Conservation (phyloP, 2,888 invertebrate genomes). For the Rhorus exstirpatorius region DNA sequence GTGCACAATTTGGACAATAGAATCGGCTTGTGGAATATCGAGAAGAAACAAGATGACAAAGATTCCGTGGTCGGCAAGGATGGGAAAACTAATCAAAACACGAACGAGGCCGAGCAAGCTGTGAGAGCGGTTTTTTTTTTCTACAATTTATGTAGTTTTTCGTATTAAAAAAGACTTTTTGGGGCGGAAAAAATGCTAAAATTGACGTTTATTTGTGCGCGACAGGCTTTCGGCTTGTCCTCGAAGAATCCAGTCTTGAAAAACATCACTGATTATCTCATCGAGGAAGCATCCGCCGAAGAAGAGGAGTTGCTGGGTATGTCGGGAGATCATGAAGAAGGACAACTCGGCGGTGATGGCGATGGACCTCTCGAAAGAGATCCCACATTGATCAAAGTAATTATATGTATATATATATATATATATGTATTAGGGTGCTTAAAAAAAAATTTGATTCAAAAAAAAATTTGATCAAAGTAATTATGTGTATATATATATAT, state of each 20-base stretch:
- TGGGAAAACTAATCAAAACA: constrained; percentile 76
- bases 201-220: constrained; percentile 58
- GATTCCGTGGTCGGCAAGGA: constrained; percentile 76
- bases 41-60: constrained; percentile 80
- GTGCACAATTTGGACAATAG: constrained; percentile 96
- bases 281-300: constrained; percentile 99
- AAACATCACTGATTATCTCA: constrained; percentile 98
- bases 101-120: constrained; percentile 81
- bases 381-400: too few species aligned
- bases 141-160: not conserved
- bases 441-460: too few species aligned
- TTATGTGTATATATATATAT: too few species aligned
- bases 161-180: not conserved
- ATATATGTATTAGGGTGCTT: too few species aligned
- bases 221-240: constrained; percentile 89
- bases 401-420: too few species aligned
- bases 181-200: not conserved
- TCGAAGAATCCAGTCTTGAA: constrained; percentile 97
- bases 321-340: constrained; percentile 86
- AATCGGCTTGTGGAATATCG: constrained; percentile 92
- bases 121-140: constrained; percentile 71
- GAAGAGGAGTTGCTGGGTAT: constrained; percentile 97
- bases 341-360: constrained; percentile 85
- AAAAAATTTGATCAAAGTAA: too few species aligned
- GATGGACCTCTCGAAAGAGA: constrained; percentile 90